phyloP scores from a whole-genome alignment of 1,140 invertebrate species.

The Drosophila neocordata region DNA sequence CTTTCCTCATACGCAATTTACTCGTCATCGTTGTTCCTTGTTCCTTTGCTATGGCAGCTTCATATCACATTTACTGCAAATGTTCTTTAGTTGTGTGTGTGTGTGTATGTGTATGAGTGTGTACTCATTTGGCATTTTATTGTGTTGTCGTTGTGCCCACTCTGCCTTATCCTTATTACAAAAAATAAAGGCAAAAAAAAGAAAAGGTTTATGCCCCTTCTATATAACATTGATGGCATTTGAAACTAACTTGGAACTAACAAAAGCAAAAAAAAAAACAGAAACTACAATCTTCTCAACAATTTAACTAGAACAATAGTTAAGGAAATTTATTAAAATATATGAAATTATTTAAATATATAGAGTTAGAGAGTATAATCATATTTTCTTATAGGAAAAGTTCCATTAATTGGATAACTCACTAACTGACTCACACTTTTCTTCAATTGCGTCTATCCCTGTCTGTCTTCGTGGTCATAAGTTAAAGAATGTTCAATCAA shows the following conservation, averaged over 20 bases:
- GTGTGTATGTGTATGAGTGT: background rate
- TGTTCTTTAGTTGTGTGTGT: background rate
- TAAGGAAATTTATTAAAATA: too few relatives aligned
- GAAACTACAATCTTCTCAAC: too few relatives aligned
- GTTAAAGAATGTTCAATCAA: constrained; percentile 4
- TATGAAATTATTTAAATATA: too few relatives aligned
- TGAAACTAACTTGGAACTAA: background rate
- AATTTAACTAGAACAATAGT: too few relatives aligned
- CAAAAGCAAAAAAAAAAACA: too few relatives aligned
- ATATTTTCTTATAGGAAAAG: too few relatives aligned
- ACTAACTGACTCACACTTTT: too few relatives aligned
- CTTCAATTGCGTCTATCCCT: too few relatives aligned
- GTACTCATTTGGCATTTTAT: constrained; percentile 4
- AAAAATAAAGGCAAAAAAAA: background rate
- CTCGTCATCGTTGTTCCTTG: constrained; percentile 7
- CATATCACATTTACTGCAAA: constrained; percentile 12
- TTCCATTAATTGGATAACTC: too few relatives aligned
- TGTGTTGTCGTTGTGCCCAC: constrained; percentile 5
- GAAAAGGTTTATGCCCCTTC: background rate
- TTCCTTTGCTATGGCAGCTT: background rate
- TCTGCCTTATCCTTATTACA: background rate
- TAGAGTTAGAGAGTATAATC: too few relatives aligned
- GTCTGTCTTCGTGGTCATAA: background rate
- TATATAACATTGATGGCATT: background rate
- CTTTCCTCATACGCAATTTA: constrained; percentile 31